A percentile compares a stretch with the other conserved stretches of the same genome.
phyloP scores from a whole-genome alignment of 2,888 invertebrate species.

The Molorchus minor region DNA sequence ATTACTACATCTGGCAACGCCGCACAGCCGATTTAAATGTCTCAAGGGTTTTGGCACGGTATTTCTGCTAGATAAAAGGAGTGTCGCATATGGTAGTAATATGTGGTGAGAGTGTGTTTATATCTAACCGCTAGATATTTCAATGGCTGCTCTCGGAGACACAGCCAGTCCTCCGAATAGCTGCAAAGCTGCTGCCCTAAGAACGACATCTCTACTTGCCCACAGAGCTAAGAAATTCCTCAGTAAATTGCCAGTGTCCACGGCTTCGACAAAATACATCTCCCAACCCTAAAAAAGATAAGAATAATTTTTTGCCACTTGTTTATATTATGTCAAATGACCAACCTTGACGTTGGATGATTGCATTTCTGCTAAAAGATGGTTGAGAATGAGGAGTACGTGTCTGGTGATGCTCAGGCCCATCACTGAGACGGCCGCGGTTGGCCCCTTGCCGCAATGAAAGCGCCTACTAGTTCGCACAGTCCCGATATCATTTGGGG shows the following conservation, averaged over 20 bases:
- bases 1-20: too few relatives aligned
- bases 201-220: slow-evolving; percentile 65
- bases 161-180: slow-evolving; percentile 63
- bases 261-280: slow-evolving; percentile 53
- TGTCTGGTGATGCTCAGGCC: slow-evolving; percentile 67
- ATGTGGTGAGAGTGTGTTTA: too few relatives aligned
- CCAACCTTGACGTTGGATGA: slow-evolving; percentile 60
- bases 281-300: slow-evolving; percentile 53
- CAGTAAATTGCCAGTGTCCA: slow-evolving; percentile 44
- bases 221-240: slow-evolving; percentile 63
- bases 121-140: slow-evolving; percentile 54
- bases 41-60: too few relatives aligned
- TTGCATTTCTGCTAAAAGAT: slow-evolving; percentile 65
- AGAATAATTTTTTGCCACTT: too few relatives aligned
- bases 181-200: slow-evolving; percentile 66
- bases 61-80: too few relatives aligned
- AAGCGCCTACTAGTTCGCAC: slow-evolving; percentile 66
- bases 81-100: too few relatives aligned
- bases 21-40: background rate
- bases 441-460: slow-evolving; percentile 62
- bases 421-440: slow-evolving; percentile 67
- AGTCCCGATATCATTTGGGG: slow-evolving; percentile 61
- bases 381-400: slow-evolving; percentile 66
- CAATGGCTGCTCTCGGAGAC: slow-evolving; percentile 52
- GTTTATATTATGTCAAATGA: too few relatives aligned